phyloP scores from a whole-genome alignment of 2,113 vertebrate genomes.

The Xenopus borealis region DNA sequence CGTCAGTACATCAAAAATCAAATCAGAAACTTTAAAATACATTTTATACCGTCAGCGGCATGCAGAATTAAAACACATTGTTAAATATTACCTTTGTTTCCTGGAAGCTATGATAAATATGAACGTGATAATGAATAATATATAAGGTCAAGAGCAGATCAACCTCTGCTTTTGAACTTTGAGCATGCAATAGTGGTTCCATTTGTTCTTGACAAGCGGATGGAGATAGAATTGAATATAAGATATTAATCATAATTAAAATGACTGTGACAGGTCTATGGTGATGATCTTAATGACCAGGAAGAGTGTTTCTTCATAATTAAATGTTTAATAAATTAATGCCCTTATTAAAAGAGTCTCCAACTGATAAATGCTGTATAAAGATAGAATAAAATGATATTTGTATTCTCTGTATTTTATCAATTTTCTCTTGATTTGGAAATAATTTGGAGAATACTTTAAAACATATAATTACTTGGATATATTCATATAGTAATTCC shows the following conservation, averaged over 20 bases:
- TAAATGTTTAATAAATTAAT: constrained; percentile 92
- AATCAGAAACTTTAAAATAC: constrained; percentile 34
- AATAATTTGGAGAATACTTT: constrained; percentile 77
- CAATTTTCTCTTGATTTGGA: constrained; percentile 69
- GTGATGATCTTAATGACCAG: constrained; percentile 90
- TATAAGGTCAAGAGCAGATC: constrained; percentile 78
- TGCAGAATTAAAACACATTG: constrained; percentile 40
- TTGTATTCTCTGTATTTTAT: constrained; percentile 71
- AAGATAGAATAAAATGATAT: constrained; percentile 80
- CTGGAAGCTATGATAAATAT: constrained; percentile 70
- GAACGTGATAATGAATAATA: constrained; percentile 87
- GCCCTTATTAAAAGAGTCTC: constrained; percentile 68
- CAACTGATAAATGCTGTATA: constrained; percentile 73
- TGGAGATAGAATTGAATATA: constrained; percentile 87
- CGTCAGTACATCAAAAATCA: constrained; percentile 15
- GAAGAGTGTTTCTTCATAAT: constrained; percentile 89
- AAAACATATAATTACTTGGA: constrained; percentile 85
- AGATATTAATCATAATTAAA: constrained; percentile 97
- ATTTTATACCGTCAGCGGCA: constrained; percentile 40
- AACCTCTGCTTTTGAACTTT: constrained; percentile 71
- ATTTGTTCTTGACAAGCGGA: constrained; percentile 74
- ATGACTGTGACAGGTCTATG: constrained; percentile 79
- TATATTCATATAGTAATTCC: constrained; percentile 81
- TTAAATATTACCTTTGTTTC: constrained; percentile 58
- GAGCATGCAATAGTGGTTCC: constrained; percentile 67